Percentiles rank a stretch among this genome's conserved stretches.
Conservation (phyloP, 2,113 vertebrate species). For the Vicugna pacos region DNA sequence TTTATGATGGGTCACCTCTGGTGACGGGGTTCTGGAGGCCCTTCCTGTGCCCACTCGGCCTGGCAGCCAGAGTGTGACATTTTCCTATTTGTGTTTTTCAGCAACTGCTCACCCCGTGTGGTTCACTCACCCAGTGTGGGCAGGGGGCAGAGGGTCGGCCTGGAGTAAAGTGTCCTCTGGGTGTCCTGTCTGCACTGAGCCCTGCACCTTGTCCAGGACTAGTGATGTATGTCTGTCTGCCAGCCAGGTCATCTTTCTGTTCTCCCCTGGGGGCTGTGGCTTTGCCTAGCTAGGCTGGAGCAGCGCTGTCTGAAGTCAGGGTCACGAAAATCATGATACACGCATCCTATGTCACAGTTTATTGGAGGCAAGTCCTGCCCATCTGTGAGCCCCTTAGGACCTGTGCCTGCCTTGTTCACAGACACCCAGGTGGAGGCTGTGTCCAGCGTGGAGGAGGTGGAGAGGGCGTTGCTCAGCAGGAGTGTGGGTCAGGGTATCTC, state of each 20-base stretch:
- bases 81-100: neutral
- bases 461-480: neutral
- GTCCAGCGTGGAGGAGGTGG: neutral
- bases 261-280: neutral
- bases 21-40: neutral
- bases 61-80: neutral
- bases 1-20: neutral
- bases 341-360: accelerated
- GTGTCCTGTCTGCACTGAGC: neutral
- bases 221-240: neutral
- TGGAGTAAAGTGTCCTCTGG: neutral
- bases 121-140: neutral
- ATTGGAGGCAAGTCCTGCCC: neutral
- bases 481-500: neutral
- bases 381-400: neutral
- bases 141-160: neutral
- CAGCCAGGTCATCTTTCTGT: accelerated
- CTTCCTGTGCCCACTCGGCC: neutral
- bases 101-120: too few species aligned
- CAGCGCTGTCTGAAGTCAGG: neutral
- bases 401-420: neutral
- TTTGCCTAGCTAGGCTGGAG: neutral
- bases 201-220: neutral
- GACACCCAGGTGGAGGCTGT: neutral
- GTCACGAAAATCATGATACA: neutral